A percentile compares a stretch with the other conserved stretches of the same genome.
Conservation (phyloP, 2,113 vertebrate species). For the Oceanodroma tethys region DNA sequence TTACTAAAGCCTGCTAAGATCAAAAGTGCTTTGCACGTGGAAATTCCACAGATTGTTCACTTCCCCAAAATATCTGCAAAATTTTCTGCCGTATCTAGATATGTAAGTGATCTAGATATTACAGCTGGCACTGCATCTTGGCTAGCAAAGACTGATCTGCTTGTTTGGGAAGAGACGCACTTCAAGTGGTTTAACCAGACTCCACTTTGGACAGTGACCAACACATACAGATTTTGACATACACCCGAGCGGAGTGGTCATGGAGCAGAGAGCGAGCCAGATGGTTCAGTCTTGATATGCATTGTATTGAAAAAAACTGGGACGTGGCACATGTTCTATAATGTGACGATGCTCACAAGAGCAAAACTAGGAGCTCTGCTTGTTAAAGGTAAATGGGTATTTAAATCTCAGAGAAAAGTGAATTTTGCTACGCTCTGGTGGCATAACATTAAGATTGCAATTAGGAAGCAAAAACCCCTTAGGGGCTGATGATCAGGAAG, state of each 20-base stretch:
- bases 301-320: background rate
- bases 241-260: background rate
- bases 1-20: background rate
- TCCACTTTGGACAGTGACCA: background rate
- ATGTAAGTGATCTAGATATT: background rate
- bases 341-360: background rate
- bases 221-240: background rate
- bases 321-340: background rate
- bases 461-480: background rate
- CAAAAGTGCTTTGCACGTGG: background rate
- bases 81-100: background rate
- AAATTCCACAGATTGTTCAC: background rate
- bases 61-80: background rate
- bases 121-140: background rate
- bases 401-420: background rate
- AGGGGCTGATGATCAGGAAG: background rate
- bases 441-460: background rate
- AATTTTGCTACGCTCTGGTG: background rate
- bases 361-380: background rate
- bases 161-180: background rate
- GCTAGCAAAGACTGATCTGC: background rate
- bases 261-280: conserved; percentile 3
- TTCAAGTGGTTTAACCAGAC: background rate
- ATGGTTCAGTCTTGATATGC: background rate
- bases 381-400: background rate